These are phyloP conservation scores for Samia ricini DNA, from an alignment of 1,140 invertebrate species.

Conservation along the genomic window DNA sequence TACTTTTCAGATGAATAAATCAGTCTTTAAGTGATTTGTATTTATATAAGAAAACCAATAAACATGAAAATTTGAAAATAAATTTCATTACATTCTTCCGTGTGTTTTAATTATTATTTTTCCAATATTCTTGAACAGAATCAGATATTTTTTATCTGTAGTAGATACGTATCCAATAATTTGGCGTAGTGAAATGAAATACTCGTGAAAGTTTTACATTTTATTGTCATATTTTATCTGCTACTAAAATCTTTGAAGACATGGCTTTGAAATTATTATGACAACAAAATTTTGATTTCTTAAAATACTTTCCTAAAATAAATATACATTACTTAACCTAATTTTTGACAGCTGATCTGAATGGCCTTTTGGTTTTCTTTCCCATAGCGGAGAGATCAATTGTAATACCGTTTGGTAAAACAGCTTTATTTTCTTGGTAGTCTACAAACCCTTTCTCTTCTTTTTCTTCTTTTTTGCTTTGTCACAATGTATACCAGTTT, in stretches of 20 bases:
- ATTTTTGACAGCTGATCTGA: slow-evolving; percentile 59
- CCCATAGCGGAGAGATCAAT: slow-evolving; percentile 84
- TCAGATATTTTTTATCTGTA: no score
- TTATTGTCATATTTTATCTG: slow-evolving; percentile 10
- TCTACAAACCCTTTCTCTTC: slow-evolving; percentile 83
- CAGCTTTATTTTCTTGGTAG: slow-evolving; percentile 84
- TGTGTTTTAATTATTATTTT: no score
- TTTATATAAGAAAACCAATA: no score
- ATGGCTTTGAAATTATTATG: slow-evolving; percentile 10
- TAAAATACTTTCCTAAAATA: slow-evolving; percentile 70
- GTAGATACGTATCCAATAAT: no score
- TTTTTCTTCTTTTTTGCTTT: slow-evolving; percentile 79
- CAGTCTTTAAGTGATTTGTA: no score
- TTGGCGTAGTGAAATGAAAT: not conserved
- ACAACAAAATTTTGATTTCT: slow-evolving; percentile 49
- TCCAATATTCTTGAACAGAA: no score
- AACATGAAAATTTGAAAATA: no score
- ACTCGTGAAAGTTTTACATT: not conserved
- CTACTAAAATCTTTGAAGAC: not conserved
- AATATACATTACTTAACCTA: slow-evolving; percentile 59
- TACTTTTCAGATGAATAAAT: no score
- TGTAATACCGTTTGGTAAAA: slow-evolving; percentile 83
- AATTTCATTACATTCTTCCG: no score
- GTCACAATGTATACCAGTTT: slow-evolving; percentile 84
- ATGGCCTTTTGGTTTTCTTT: slow-evolving; percentile 83